Conservation (phyloP, 2,888 invertebrate species). For the Mystacides longicornis region DNA sequence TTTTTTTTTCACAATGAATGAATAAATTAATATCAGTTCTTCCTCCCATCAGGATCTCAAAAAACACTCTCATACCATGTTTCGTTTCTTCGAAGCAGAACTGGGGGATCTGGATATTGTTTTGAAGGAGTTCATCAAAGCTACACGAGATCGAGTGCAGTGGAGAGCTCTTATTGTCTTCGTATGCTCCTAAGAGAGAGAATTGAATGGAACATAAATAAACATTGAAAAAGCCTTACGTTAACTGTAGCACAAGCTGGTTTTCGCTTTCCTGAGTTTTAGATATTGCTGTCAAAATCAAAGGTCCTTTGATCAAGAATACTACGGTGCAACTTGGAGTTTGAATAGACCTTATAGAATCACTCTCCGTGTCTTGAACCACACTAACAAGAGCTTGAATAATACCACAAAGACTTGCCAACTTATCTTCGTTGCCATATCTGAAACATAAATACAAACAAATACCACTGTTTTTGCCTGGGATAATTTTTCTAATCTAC, state of each 20-base stretch:
- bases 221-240: slow-evolving; percentile 51
- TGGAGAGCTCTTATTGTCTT: too few relatives aligned
- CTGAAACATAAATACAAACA: slow-evolving; percentile 48
- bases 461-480: too few relatives aligned
- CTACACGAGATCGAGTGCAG: too few relatives aligned
- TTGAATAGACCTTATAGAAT: slow-evolving; percentile 77
- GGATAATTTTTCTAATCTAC: too few relatives aligned
- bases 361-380: slow-evolving; percentile 72
- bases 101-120: too few relatives aligned
- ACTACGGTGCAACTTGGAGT: slow-evolving; percentile 84
- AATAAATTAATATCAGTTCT: too few relatives aligned
- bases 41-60: too few relatives aligned
- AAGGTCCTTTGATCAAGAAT: slow-evolving; percentile 82
- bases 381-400: slow-evolving; percentile 91
- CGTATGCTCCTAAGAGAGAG: background rate
- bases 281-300: slow-evolving; percentile 86
- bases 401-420: slow-evolving; percentile 90
- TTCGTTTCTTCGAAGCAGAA: too few relatives aligned
- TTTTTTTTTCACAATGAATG: too few relatives aligned
- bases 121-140: too few relatives aligned
- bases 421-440: slow-evolving; percentile 87
- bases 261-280: slow-evolving; percentile 75
- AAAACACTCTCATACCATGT: too few relatives aligned
- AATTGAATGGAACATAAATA: background rate
- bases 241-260: slow-evolving; percentile 78